Evolutionary conservation across 2,797 vertebrate species (phyloP).

Genomic region (Anableps anableps): DNA sequence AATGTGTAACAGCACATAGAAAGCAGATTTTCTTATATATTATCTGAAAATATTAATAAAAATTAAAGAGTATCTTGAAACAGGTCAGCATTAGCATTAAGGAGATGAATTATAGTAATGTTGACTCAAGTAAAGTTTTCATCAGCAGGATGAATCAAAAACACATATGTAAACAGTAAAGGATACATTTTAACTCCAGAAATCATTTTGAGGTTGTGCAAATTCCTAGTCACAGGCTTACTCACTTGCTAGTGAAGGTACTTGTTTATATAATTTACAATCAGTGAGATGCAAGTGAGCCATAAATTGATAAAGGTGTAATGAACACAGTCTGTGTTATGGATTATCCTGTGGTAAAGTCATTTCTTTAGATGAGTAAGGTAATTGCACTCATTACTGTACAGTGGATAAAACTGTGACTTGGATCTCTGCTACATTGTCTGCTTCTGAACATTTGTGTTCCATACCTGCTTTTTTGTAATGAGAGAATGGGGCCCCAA

Average conservation of each 20-base stretch:
- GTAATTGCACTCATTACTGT: slow-evolving; percentile 60
- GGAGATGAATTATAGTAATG: slow-evolving; percentile 40
- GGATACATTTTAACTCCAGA: slow-evolving; percentile 62
- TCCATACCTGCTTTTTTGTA: slow-evolving; percentile 64
- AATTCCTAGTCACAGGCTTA: slow-evolving; percentile 67
- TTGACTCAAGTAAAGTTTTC: slow-evolving; percentile 54
- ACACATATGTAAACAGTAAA: slow-evolving; percentile 60
- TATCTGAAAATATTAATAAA: slow-evolving; percentile 74
- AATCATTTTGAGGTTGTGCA: slow-evolving; percentile 70
- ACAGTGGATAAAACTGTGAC: slow-evolving; percentile 62
- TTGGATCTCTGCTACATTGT: slow-evolving; percentile 85
- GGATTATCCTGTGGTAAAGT: slow-evolving; percentile 62
- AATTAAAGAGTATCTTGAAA: slow-evolving; percentile 63
- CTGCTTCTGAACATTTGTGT: slow-evolving; percentile 76
- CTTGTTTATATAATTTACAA: slow-evolving; percentile 58
- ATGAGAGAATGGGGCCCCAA: slow-evolving; percentile 57
- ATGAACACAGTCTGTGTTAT: slow-evolving; percentile 56
- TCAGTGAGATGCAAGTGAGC: slow-evolving; percentile 64
- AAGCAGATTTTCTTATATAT: slow-evolving; percentile 69
- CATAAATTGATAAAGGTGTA: slow-evolving; percentile 50
- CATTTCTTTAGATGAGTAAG: slow-evolving; percentile 61
- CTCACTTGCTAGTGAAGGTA: slow-evolving; percentile 60
- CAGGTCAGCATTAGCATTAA: slow-evolving; percentile 52
- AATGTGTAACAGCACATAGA: slow-evolving; percentile 83
- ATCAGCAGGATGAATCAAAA: slow-evolving; percentile 67